Evolutionary conservation across 2,113 vertebrate species (phyloP).

Genomic region (Pangasianodon hypophthalmus): DNA sequence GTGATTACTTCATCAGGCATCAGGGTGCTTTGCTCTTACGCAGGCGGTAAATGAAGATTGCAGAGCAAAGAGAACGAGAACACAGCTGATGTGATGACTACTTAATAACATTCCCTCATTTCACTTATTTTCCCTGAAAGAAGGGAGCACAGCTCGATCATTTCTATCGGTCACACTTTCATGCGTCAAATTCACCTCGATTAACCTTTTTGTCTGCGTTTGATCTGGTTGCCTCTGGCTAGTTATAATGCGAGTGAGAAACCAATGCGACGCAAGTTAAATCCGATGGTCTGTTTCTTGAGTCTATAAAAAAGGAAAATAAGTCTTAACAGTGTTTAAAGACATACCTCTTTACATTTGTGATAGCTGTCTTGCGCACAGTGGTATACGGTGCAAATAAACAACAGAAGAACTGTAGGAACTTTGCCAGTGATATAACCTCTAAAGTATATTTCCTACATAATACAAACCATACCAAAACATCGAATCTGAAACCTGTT

Average conservation of each 20-base stretch:
- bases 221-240: not conserved
- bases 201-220: not conserved
- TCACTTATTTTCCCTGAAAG: not conserved
- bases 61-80: not conserved
- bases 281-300: not conserved
- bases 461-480: not conserved
- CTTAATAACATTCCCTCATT: not conserved
- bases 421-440: not conserved
- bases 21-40: not conserved
- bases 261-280: not conserved
- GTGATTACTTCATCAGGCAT: not conserved
- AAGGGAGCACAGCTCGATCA: not conserved
- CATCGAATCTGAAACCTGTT: not conserved
- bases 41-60: not conserved
- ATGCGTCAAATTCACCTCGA: not conserved
- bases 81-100: not conserved
- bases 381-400: not conserved
- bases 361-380: not conserved
- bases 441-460: not conserved
- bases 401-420: not conserved
- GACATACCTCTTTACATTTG: not conserved
- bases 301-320: not conserved
- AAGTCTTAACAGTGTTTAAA: not conserved
- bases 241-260: not conserved
- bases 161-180: not conserved